These are phyloP conservation scores for Lethrus apterus DNA, from an alignment of 1,140 invertebrate species.

Conservation along the genomic window DNA sequence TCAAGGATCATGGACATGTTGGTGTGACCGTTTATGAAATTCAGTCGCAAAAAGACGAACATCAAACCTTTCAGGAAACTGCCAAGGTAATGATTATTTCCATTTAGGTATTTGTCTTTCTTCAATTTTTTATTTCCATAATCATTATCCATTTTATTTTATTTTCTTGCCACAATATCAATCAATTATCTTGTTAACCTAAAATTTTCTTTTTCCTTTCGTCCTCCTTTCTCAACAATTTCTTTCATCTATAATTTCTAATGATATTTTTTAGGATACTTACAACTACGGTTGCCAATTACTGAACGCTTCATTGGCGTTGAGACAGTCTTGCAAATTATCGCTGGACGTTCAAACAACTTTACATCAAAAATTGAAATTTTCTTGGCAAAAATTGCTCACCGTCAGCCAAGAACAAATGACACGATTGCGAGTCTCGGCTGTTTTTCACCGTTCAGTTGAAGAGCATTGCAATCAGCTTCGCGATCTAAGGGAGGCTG, in stretches of 20 bases:
- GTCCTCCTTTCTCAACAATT: too few species aligned
- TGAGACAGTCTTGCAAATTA: slow-evolving; percentile 64
- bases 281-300: slow-evolving; percentile 74
- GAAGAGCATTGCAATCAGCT: slow-evolving; percentile 59
- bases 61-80: slow-evolving; percentile 69
- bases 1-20: slow-evolving; percentile 62
- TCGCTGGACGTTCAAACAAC: slow-evolving; percentile 51
- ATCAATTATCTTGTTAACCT: too few species aligned
- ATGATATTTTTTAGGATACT: slow-evolving; percentile 49
- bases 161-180: too few species aligned
- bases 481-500: slow-evolving; percentile 47
- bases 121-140: too few species aligned
- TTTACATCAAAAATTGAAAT: slow-evolving; percentile 49
- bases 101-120: too few species aligned
- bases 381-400: slow-evolving; percentile 63
- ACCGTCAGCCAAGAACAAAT: slow-evolving; percentile 68
- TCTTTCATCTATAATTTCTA: too few species aligned
- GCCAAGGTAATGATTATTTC: slow-evolving; percentile 64
- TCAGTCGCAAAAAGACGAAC: slow-evolving; percentile 65
- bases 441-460: slow-evolving; percentile 67
- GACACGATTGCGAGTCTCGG: slow-evolving; percentile 65
- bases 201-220: too few species aligned
- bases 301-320: slow-evolving; percentile 63
- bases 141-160: too few species aligned
- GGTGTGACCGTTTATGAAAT: slow-evolving; percentile 66